Evolutionary conservation across 2,888 invertebrate genomes (phyloP), one percentile per base, ranked within the genome.

Genomic region (Morpho helenor): DNA sequence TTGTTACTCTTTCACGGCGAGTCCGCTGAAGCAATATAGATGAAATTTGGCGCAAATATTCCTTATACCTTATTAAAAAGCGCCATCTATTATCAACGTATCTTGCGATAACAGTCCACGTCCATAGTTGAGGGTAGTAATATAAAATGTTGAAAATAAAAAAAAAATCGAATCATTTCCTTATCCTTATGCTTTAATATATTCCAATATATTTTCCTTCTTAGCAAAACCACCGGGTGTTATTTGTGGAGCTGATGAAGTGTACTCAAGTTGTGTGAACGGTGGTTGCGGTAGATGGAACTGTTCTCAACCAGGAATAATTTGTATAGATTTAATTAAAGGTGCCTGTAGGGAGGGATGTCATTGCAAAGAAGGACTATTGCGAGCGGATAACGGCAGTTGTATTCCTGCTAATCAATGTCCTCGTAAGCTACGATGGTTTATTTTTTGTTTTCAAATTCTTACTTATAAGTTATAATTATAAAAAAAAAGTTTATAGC

Each of bases 261-360:
- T 58, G 4, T 67, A 62, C 9, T 62, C 66, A 1, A 43, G 49
- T 5, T 77, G 76, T 52, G 63, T 65, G 4, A 68, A 68, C 23
- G 65, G 61, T 9, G 65, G 61, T 7, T 72, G 74, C 54, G 58
- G 65, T 8, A 69, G 73, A 7, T 62, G 61, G 44, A 68, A 66
- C 8, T 80, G 80, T 59, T 62, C 72, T 0, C 69, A 77, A 50
- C 55, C 74, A 7, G 74, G 47, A 69, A 7, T 8, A 40, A 49
- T 61, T 62, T 31, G 77, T 48, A 52, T 63, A 23, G 47, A 63
- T 9, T 10, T 56, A 22, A n/a, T 22, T 3, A 50, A 59, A 9
- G 60, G 59, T 8, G 55, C 46, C 16, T 67, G 65, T 57, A 10
- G 60, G 42, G 61, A 55, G 48, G 70, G 69, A 3, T 74, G 72